Conservation (phyloP, 2,888 invertebrate genomes). For the Uloborus plumipes region DNA sequence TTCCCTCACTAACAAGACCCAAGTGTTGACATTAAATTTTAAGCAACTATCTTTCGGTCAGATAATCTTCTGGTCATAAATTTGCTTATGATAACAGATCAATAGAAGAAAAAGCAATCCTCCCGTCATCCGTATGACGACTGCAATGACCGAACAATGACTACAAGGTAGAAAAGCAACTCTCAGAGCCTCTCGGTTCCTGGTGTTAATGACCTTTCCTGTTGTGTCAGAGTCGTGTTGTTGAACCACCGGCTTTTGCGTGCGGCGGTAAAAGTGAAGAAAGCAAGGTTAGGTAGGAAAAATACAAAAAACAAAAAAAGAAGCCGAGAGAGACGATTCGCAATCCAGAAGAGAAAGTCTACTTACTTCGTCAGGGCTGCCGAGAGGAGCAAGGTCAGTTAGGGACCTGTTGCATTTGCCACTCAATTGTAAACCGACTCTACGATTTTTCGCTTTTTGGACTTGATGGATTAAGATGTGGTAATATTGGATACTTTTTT, state of each 20-base stretch:
- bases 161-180: no score
- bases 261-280: constrained; percentile 38
- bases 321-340: constrained; percentile 5
- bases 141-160: no score
- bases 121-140: no score
- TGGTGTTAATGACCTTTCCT: constrained; percentile 53
- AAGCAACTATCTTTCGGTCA: no score
- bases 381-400: constrained; percentile 40
- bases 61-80: no score
- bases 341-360: constrained; percentile 31
- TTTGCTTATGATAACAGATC: no score
- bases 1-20: no score
- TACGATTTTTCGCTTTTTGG: not conserved
- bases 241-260: constrained; percentile 45
- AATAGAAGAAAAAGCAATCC: no score
- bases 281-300: constrained; percentile 10
- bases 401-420: constrained; percentile 15
- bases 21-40: no score
- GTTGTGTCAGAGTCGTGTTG: constrained; percentile 61
- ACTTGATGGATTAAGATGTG: not conserved
- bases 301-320: constrained; percentile 20
- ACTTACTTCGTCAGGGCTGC: constrained; percentile 29
- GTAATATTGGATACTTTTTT: no score
- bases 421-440: not conserved
- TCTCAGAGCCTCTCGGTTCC: constrained; percentile 21